phyloP scores from a whole-genome alignment of 1,140 invertebrate species.

The Phymastichus coffea region DNA sequence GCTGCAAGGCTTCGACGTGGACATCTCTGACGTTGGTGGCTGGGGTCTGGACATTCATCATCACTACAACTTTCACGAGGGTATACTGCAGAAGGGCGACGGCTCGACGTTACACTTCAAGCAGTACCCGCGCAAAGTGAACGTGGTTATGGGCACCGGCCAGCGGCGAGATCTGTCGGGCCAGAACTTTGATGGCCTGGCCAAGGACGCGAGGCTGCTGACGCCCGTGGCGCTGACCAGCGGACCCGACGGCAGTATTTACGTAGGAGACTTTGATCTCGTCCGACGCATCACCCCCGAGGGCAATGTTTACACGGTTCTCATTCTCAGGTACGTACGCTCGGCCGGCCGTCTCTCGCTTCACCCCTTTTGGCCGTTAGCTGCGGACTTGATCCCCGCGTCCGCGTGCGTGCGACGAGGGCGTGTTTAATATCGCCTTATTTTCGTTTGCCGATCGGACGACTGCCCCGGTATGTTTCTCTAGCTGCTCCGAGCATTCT shows the following conservation, averaged over 20 bases:
- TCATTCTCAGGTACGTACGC: slow-evolving; percentile 87
- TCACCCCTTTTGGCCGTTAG: not conserved
- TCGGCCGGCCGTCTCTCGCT: no score
- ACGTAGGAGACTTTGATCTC: slow-evolving; percentile 96
- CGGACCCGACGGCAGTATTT: slow-evolving; percentile 93
- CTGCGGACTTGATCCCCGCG: not conserved
- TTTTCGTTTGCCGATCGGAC: not conserved
- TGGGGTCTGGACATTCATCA: slow-evolving; percentile 98
- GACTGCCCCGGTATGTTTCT: no score
- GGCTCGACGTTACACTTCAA: slow-evolving; percentile 91
- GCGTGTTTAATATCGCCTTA: not conserved
- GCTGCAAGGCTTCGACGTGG: slow-evolving; percentile 94
- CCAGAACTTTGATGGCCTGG: slow-evolving; percentile 82
- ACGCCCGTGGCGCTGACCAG: slow-evolving; percentile 91
- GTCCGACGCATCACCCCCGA: slow-evolving; percentile 90
- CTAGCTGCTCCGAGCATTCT: no score
- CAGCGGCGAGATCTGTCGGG: slow-evolving; percentile 75
- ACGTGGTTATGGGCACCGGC: slow-evolving; percentile 92
- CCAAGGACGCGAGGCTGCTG: slow-evolving; percentile 82
- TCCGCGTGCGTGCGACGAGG: not conserved
- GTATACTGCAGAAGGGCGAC: slow-evolving; percentile 94
- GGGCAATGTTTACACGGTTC: slow-evolving; percentile 86
- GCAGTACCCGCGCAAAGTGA: slow-evolving; percentile 85
- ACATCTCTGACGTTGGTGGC: slow-evolving; percentile 88
- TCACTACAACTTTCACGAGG: slow-evolving; percentile 97